Conservation (phyloP, 1,140 invertebrate species). For the Bilobella aurantiaca region DNA sequence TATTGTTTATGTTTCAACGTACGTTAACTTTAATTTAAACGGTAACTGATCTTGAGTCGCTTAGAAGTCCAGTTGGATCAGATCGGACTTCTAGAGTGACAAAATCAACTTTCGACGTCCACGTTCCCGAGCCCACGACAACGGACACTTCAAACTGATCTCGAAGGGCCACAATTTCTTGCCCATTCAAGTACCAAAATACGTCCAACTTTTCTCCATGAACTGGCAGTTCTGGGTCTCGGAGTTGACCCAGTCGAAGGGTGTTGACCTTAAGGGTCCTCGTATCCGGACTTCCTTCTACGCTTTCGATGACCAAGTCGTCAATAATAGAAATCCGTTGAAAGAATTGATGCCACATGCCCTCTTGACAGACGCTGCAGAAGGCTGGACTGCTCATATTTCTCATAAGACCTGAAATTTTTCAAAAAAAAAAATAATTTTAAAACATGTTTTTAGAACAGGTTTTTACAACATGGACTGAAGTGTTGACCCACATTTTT, state of each 20-base stretch:
- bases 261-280: conserved; percentile 14
- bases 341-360: conserved; percentile 31
- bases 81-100: conserved; percentile 22
- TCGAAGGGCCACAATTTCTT: not conserved
- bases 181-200: conserved; percentile 13
- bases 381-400: conserved; percentile 26
- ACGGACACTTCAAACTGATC: conserved; percentile 12
- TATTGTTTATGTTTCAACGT: not conserved
- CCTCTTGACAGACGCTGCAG: conserved; percentile 28
- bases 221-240: conserved; percentile 13
- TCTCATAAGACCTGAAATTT: conserved; percentile 30
- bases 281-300: not conserved
- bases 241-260: conserved; percentile 20
- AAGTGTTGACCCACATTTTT: no score
- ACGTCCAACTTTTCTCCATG: conserved; percentile 20
- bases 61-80: conserved; percentile 20
- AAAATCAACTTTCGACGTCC: conserved; percentile 21
- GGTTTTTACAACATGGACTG: no score
- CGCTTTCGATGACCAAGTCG: conserved; percentile 1
- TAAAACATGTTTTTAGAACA: no score
- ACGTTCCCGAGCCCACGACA: conserved; percentile 7
- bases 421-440: no score
- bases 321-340: conserved; percentile 28
- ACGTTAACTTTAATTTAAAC: conserved; percentile 10
- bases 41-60: conserved; percentile 11